Conservation (phyloP, 2,888 invertebrate species). For the Molanna angustata region DNA sequence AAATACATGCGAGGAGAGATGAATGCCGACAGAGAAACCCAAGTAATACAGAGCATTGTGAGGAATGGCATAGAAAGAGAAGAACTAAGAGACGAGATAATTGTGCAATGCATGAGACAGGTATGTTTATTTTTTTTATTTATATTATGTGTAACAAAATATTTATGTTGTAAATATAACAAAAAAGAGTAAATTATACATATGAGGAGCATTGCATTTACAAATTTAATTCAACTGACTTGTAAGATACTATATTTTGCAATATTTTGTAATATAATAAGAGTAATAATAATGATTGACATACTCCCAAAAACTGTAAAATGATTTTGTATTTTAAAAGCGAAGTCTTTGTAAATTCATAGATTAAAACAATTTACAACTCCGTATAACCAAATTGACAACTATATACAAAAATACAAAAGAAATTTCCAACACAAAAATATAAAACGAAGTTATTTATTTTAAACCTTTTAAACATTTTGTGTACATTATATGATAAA, state of each 20-base stretch:
- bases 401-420: neutral
- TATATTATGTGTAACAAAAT: neutral
- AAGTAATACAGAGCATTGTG: conserved; percentile 80
- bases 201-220: too few species aligned
- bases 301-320: too few species aligned
- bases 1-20: conserved; percentile 88
- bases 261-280: too few species aligned
- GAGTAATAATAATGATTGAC: too few species aligned
- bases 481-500: too few species aligned
- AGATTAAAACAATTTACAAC: too few species aligned
- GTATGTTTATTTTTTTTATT: conserved; percentile 37
- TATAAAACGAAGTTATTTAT: neutral
- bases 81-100: conserved; percentile 88
- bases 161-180: too few species aligned
- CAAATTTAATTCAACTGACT: too few species aligned
- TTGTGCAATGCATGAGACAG: conserved; percentile 85
- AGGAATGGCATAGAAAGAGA: conserved; percentile 87
- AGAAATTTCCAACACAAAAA: neutral
- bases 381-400: neutral
- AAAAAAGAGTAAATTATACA: neutral
- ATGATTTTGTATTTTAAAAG: too few species aligned
- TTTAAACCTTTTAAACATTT: neutral
- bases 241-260: too few species aligned
- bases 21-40: conserved; percentile 78
- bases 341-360: too few species aligned